Conservation (phyloP, 2,797 vertebrate species). For the Lepus oiostolus region DNA sequence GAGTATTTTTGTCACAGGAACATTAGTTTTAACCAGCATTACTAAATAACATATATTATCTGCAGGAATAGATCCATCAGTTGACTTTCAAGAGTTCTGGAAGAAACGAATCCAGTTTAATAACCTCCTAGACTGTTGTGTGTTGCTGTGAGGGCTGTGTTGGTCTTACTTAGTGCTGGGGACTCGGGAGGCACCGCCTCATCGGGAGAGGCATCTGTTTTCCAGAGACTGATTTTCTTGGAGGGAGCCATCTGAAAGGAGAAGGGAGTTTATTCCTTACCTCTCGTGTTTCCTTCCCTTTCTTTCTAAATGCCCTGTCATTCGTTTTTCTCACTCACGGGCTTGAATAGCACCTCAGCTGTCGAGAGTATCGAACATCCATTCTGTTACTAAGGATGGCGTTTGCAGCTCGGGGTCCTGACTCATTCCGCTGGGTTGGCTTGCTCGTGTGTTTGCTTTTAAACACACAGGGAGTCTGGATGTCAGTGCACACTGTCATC, state of each 20-base stretch:
- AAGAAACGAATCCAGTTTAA: slow-evolving; percentile 9
- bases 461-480: background rate
- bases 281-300: background rate
- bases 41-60: background rate
- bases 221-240: background rate
- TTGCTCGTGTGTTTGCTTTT: background rate
- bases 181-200: background rate
- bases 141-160: slow-evolving; percentile 25
- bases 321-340: background rate
- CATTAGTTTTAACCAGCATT: background rate
- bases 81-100: slow-evolving; percentile 51
- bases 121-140: background rate
- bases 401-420: background rate
- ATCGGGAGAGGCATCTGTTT: slow-evolving; percentile 16
- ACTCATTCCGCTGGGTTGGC: background rate
- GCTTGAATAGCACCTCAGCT: background rate
- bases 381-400: slow-evolving; percentile 8
- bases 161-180: background rate
- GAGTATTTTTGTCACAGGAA: background rate
- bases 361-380: background rate
- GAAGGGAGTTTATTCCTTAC: slow-evolving; percentile 65
- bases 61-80: slow-evolving; percentile 18
- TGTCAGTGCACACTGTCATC: background rate
- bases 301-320: slow-evolving; percentile 15
- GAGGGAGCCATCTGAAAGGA: background rate